Base-by-base conservation (phyloP, 2,888 invertebrate species). In the Hirtodrosophila confusa region DNA sequence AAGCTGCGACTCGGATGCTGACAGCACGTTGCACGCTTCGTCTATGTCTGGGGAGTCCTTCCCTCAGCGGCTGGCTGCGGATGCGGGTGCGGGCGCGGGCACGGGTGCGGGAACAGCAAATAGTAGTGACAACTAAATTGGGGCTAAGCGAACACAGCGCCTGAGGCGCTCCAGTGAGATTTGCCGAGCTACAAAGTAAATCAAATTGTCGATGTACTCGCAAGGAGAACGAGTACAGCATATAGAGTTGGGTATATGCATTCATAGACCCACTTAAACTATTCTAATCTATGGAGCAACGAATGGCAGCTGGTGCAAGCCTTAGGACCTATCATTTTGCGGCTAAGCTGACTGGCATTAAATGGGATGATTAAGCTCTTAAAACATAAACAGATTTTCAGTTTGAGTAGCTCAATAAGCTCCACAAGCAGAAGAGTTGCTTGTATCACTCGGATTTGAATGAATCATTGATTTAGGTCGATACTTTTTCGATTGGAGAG, bases 71-170 rank as follows among this genome's bases (percentile, higher is more conserved):
- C 33, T 8, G 17, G 27, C 5, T 27, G 3, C 17, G 35, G 31
- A 11, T 36, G 45, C 37, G 31, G 31, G 11, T 11, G 11, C 3
- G 6, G 6, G 10, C 54, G 53, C n/a, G n/a, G n/a, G n/a, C n/a
- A n/a, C 37, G 31, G 31, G 11, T 11, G 11, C n/a, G 56, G 48
- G 11, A 29, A 61, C 24, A 50, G 36, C 62, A 67, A 78, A 80
- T 54, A 65, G 78, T 55, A 57, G 65, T 76, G 64, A 69, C 85
- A 73, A 64, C 77, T 73, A 76, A 76, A 80, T 80, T 73, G 77
- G 54, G 65, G 67, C 66, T 69, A 79, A 75, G 51, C 49, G 69
- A 57, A 53, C 51, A 36, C 8, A 47, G 24, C 23, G 24, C 40
- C 47, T 3, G 23, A 47, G 37, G 6, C 39, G 29, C 51, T 64